Conservation (phyloP, 2,888 invertebrate genomes). For the Melieria crassipennis region DNA sequence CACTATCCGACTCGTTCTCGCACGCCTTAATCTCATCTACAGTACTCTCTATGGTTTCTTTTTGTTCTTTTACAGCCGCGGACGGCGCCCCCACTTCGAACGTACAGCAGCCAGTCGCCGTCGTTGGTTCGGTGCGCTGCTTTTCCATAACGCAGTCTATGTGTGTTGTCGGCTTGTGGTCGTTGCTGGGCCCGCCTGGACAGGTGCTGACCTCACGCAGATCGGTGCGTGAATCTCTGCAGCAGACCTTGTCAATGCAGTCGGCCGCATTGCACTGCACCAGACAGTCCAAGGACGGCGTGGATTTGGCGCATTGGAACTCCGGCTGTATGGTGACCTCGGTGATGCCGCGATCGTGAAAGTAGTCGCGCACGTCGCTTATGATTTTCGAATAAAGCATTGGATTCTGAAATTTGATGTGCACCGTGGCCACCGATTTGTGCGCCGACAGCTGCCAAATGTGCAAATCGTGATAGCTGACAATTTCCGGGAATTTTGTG, state of each 20-base stretch:
- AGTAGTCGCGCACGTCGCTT: constrained; percentile 76
- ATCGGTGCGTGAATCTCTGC: constrained; percentile 57
- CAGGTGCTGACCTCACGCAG: constrained; percentile 52
- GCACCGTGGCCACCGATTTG: constrained; percentile 85
- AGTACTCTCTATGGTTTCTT: no score
- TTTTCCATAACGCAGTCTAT: no score
- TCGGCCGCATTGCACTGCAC: constrained; percentile 58
- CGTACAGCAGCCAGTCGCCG: no score
- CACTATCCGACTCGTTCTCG: no score
- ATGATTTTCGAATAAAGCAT: constrained; percentile 70
- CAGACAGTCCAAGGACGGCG: constrained; percentile 56
- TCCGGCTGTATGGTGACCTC: constrained; percentile 90
- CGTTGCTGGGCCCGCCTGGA: constrained; percentile 38
- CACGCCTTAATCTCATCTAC: no score
- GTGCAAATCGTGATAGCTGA: constrained; percentile 86
- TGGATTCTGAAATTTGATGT: constrained; percentile 78
- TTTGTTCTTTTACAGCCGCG: no score
- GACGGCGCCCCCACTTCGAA: no score
- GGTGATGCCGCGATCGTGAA: constrained; percentile 82
- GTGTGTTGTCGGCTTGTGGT: not conserved
- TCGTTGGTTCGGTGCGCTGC: no score
- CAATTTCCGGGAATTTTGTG: constrained; percentile 75
- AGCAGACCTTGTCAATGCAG: constrained; percentile 61
- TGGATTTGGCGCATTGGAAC: constrained; percentile 67
- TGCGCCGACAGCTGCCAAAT: constrained; percentile 87